Evolutionary conservation across 2,113 vertebrate species (phyloP).

Genomic region (Nettapus auritus): DNA sequence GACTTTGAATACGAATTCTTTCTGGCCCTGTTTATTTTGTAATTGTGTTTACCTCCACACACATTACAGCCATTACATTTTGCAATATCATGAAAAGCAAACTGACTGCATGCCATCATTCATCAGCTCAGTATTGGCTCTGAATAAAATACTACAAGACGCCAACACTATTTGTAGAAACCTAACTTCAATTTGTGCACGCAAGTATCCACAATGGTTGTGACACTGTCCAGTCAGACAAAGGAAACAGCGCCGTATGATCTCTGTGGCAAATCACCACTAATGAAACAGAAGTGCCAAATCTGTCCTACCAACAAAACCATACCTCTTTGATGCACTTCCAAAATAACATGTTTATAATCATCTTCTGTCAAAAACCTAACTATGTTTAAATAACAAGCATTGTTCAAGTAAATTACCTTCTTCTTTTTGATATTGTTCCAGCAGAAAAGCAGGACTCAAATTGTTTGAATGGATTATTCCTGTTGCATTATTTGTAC

Average conservation of each 20-base stretch:
- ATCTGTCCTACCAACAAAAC: neutral
- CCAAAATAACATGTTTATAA: rapidly evolving
- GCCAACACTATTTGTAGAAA: neutral
- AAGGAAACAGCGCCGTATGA: neutral
- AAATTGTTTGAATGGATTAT: neutral
- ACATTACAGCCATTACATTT: neutral
- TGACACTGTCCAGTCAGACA: neutral
- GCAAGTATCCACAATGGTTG: neutral
- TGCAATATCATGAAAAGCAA: neutral
- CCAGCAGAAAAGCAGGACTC: neutral
- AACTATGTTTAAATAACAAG: neutral
- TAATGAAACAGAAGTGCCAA: neutral
- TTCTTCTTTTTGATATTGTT: neutral
- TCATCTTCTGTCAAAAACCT: neutral
- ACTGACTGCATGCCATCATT: neutral
- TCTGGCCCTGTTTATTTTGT: rapidly evolving
- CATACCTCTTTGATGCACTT: neutral
- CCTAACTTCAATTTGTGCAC: neutral
- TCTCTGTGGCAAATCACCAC: neutral
- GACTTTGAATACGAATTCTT: neutral
- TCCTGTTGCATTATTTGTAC: neutral
- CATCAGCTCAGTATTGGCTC: neutral
- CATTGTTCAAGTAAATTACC: neutral
- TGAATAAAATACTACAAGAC: neutral
- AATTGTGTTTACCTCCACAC: neutral